Base-by-base conservation (phyloP, 35 echinoderm and acorn worm genomes). In the Chiridota heheva region DNA sequence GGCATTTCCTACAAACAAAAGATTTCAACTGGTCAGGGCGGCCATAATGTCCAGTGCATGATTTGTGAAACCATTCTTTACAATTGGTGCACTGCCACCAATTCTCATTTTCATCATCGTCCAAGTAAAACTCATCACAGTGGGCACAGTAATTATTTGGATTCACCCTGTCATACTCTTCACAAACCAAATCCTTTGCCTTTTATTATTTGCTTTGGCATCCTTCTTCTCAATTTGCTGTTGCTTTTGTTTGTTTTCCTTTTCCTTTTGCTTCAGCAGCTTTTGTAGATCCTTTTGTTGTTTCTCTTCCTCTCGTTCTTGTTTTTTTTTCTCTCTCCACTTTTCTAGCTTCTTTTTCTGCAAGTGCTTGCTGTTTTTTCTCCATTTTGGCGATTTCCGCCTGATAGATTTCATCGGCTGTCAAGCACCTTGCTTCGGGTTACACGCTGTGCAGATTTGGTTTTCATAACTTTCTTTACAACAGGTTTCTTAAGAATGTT, bases 361-460 rank as follows among this genome's bases (percentile, higher is more conserved):
- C 44, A 28, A 51, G 3, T 7, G 43, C 73, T 34, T 40, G 1
- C 39, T 66, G 41, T 31, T 38, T 16, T 26, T 72, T 72, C 29
- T 44, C 59, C 37, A 63, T 55, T 42, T 49, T 43, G 31, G 43
- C 40, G 31, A 29, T 17, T 40, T 48, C 58, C 13, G 26, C 24
- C 30, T 86, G 44, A 27, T 70, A 62, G 7, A 82, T 47, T 18
- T 82, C 80, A 58, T 82, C 80, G 20, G 78, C 27, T 36, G 78
- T 65, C 7, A 81, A 60, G 39, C 78, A 81, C 18, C 78, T 33
- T 18, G 78, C 78, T 67, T 33, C n/a, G 10, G 15, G 63, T 82
- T 17, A 80, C 63, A 17, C 76, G 51, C 30, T 40, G 16, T 30
- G 74, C 28, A 59, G 74, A 58, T 78, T 80, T 32, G 34, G 26